Base-by-base conservation (phyloP, 2,888 invertebrate species). In the Drosophila hamatofila region DNA sequence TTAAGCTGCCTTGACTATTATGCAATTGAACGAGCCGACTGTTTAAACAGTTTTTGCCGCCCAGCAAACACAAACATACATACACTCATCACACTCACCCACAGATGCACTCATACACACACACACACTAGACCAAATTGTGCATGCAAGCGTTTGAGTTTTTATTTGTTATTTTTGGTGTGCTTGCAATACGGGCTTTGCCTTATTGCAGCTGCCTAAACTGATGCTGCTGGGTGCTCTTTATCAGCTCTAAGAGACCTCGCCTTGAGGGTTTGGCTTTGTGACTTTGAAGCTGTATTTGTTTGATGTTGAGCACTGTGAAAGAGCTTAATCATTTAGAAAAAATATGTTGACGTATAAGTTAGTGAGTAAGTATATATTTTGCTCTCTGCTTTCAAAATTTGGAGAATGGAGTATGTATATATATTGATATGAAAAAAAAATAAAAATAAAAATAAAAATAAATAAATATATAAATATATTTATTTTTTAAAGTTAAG, bases 1-100 rank as follows among this genome's bases (percentile, higher is more conserved):
- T 89, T 89, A 89, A 77, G 77, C 77, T 81, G 78, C 73, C 66
- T 73, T 58, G 49, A 42, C 71, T 65, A 70, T 78, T 75, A 72
- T 72, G 72, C 59, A 72, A 62, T 61, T 57, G 51, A 79, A 78
- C 55, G 55, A 60, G 62, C 46, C 61, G 72, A 48, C 71, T 78
- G 71, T 71, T 73, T 71, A 72, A 72, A 65, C 73, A 61, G 48
- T 64, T 67, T 67, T 62, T 54, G 25, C 51, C 33, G 33, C 30
- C 44, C 42, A 30, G 12, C 27, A 52, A n/a, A 37, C 51, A 44
- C 54, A 25, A 12, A 49, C 62, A 42, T 2, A 44, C 44, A 30
- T 37, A 37, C 35, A 30, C 42, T 46, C 12, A n/a, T 16, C 27
- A 14, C 16, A 44, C 27, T 30, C 27, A 30, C 27, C 16, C 48